These are phyloP conservation scores for Hylia prasina DNA, from an alignment of 2,113 vertebrate species.

Conservation along the genomic window DNA sequence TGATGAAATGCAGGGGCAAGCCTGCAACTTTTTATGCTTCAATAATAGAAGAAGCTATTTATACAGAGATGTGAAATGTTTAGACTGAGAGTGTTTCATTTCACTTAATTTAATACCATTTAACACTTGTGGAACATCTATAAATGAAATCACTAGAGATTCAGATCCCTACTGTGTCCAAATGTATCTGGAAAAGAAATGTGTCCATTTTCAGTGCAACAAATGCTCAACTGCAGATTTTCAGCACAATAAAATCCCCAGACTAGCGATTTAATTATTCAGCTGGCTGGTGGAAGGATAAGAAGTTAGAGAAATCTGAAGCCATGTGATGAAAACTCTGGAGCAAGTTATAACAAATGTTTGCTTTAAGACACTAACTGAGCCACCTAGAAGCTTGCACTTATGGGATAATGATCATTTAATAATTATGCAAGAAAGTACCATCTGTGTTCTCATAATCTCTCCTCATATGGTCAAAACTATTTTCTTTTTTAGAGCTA, in stretches of 20 bases:
- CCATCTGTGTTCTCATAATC: neutral
- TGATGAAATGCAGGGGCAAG: neutral
- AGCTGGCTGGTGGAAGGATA: slow-evolving; percentile 55
- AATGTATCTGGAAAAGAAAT: slow-evolving; percentile 24
- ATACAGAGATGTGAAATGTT: slow-evolving; percentile 33
- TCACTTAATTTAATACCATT: slow-evolving; percentile 59
- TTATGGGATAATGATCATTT: neutral
- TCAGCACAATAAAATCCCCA: slow-evolving; percentile 52
- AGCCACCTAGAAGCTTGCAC: neutral
- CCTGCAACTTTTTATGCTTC: neutral
- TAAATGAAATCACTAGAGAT: slow-evolving; percentile 33
- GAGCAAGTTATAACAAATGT: slow-evolving; percentile 24
- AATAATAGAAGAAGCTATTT: slow-evolving; percentile 37
- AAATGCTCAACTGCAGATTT: slow-evolving; percentile 52
- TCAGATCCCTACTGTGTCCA: slow-evolving; percentile 26
- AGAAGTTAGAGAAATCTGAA: slow-evolving; percentile 17
- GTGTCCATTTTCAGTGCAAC: slow-evolving; percentile 30
- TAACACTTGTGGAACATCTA: slow-evolving; percentile 53
- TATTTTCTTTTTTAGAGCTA: neutral
- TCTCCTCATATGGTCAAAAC: neutral
- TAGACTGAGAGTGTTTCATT: slow-evolving; percentile 50
- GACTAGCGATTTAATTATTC: slow-evolving; percentile 65
- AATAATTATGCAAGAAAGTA: slow-evolving; percentile 19
- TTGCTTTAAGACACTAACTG: slow-evolving; percentile 48
- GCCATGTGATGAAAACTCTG: slow-evolving; percentile 1